Conservation (phyloP, 2,888 invertebrate genomes). For the Heliconius erato region DNA sequence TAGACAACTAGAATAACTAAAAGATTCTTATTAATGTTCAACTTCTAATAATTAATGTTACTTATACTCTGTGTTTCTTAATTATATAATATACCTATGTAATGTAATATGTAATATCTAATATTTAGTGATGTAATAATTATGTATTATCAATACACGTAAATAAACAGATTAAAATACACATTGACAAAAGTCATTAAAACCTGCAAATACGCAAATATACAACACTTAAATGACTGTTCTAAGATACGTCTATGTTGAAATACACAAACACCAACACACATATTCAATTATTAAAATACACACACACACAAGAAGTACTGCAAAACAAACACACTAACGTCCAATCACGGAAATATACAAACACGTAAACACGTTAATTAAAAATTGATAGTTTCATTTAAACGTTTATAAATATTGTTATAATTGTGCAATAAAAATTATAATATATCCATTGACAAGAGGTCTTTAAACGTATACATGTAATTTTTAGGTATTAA, state of each 20-base stretch:
- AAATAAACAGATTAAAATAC: background rate
- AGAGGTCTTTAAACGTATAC: slow-evolving; percentile 56
- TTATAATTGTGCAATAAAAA: background rate
- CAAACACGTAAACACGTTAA: background rate
- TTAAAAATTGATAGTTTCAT: background rate
- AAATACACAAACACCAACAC: too few relatives aligned
- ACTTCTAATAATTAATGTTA: background rate
- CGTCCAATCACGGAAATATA: background rate
- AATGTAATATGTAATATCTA: too few relatives aligned
- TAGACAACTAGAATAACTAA: slow-evolving; percentile 18
- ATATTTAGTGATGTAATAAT: background rate
- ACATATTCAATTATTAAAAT: too few relatives aligned
- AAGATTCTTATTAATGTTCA: slow-evolving; percentile 5
- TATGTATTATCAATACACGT: background rate
- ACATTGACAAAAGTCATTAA: too few relatives aligned
- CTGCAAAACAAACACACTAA: background rate
- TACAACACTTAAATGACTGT: too few relatives aligned
- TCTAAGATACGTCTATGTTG: too few relatives aligned
- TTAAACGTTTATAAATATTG: background rate
- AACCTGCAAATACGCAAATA: too few relatives aligned
- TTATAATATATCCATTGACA: slow-evolving; percentile 43
- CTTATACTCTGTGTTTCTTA: background rate
- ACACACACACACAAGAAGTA: too few relatives aligned
- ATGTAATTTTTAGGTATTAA: slow-evolving; percentile 72
- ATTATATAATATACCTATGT: too few relatives aligned